phyloP scores from a whole-genome alignment of 2,888 invertebrate species.

The Metacarcinus magister region DNA sequence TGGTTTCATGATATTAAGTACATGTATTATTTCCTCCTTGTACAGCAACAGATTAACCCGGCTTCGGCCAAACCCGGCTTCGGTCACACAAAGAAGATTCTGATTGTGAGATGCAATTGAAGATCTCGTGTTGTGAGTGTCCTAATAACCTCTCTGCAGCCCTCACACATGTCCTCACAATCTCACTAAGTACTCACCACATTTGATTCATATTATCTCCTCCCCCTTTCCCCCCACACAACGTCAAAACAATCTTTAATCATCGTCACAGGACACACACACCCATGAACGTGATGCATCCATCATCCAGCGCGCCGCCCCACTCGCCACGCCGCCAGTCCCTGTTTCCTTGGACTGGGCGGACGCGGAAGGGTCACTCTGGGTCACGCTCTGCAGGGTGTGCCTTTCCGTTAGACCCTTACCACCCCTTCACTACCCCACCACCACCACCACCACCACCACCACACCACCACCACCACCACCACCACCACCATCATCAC shows the following conservation, averaged over 20 bases:
- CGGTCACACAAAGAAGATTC: too few relatives aligned
- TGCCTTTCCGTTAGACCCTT: not conserved
- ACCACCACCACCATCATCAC: not conserved
- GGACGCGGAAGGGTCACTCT: conserved; percentile 53
- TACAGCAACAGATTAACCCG: not conserved
- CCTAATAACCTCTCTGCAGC: not conserved
- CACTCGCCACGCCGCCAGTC: not conserved
- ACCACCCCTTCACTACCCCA: not conserved
- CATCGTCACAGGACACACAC: not conserved
- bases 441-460: too few relatives aligned
- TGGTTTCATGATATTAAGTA: not conserved
- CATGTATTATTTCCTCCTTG: not conserved
- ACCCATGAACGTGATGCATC: not conserved
- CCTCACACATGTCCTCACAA: not conserved
- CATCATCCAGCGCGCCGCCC: not conserved
- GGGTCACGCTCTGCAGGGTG: conserved; percentile 54
- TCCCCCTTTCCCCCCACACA: not conserved
- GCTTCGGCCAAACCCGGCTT: too few relatives aligned
- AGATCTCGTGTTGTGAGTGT: not conserved
- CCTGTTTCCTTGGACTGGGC: not conserved
- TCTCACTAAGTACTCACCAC: not conserved
- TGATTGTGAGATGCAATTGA: too few relatives aligned
- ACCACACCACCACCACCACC: not conserved
- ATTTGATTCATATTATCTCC: not conserved
- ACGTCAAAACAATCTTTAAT: not conserved